These are phyloP conservation scores for Oncorhynchus gorbuscha DNA, from an alignment of 2,113 vertebrate species.

Conservation along the genomic window DNA sequence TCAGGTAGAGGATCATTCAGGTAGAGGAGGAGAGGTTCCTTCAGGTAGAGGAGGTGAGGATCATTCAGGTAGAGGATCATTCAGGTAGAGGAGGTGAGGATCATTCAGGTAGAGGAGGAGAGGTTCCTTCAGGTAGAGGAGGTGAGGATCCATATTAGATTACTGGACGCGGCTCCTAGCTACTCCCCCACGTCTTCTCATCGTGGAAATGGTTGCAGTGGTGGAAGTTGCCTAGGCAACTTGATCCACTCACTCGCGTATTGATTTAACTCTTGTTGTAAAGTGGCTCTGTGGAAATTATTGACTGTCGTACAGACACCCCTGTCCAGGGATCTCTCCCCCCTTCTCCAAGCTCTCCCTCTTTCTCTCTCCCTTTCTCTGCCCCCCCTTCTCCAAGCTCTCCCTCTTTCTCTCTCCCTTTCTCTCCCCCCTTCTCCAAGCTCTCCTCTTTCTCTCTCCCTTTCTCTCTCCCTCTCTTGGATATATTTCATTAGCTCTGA, in stretches of 20 bases:
- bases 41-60: too few species aligned
- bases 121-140: neutral
- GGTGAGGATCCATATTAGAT: neutral
- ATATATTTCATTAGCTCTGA: constrained; percentile 1
- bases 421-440: too few species aligned
- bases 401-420: too few species aligned
- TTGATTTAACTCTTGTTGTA: constrained; percentile 35
- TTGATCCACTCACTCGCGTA: constrained; percentile 52
- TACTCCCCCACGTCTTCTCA: constrained; percentile 2
- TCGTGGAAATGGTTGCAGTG: constrained; percentile 46
- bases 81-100: neutral
- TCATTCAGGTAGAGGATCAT: neutral
- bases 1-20: too few species aligned
- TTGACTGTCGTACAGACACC: constrained; percentile 11
- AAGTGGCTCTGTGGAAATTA: constrained; percentile 31
- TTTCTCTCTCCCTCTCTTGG: neutral
- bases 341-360: too few species aligned
- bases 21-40: too few species aligned
- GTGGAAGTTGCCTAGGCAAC: constrained; percentile 72
- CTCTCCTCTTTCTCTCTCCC: too few species aligned
- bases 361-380: neutral
- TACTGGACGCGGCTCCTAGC: constrained; percentile 6
- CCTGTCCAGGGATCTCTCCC: neutral
- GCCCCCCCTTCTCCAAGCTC: neutral
- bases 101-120: neutral